Conservation (phyloP, 2,888 invertebrate genomes). For the Onthophagus sagittarius region DNA sequence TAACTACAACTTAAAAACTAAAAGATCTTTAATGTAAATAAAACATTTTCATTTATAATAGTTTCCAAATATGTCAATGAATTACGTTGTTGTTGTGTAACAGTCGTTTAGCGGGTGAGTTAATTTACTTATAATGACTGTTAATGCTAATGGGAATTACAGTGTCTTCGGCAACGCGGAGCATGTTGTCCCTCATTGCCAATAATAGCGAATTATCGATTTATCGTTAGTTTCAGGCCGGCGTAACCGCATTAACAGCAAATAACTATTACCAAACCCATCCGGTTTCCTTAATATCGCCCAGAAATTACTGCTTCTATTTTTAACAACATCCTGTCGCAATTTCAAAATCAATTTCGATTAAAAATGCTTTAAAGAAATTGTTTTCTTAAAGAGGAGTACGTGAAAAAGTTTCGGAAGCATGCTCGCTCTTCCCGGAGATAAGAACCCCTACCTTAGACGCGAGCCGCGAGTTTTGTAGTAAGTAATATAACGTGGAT, state of each 20-base stretch:
- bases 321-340: background rate
- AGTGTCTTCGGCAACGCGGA: background rate
- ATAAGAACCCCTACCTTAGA: conserved; percentile 24
- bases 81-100: background rate
- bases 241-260: background rate
- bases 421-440: conserved; percentile 16
- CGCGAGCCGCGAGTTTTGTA: conserved; percentile 17
- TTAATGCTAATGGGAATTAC: background rate
- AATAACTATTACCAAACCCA: background rate
- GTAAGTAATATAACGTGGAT: conserved; percentile 18
- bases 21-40: too few species aligned
- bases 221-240: background rate
- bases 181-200: background rate
- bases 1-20: background rate
- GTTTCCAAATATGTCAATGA: background rate
- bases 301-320: background rate
- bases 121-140: background rate
- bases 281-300: background rate
- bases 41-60: too few species aligned
- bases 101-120: background rate
- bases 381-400: background rate
- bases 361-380: background rate
- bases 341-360: background rate
- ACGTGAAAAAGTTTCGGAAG: conserved; percentile 1
- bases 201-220: background rate